A percentile compares a stretch with the other conserved stretches of the same genome.
Evolutionary conservation across 2,797 vertebrate species (phyloP).

Genomic region (Myotis vivesi): DNA sequence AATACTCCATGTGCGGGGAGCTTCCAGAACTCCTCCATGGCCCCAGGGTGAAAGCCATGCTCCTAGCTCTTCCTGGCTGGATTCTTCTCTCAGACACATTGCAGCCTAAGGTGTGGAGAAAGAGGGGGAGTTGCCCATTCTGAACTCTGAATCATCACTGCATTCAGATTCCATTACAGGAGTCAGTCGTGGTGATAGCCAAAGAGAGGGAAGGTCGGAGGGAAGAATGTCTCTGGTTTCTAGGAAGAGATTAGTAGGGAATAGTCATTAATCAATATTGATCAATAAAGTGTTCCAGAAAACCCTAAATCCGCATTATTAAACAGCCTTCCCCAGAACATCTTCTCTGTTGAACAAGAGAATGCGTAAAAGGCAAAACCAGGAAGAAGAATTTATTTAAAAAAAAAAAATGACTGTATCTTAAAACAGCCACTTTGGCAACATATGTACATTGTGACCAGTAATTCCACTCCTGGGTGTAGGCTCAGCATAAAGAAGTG

Average conservation of each 20-base stretch:
- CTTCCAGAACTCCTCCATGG: neutral
- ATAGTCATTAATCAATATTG: constrained; percentile 31
- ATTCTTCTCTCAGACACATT: neutral
- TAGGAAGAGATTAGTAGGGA: neutral
- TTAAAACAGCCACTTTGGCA: neutral
- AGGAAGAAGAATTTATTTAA: neutral
- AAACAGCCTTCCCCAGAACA: neutral
- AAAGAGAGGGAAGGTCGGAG: neutral
- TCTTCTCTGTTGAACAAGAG: neutral
- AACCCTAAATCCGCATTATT: constrained; percentile 29
- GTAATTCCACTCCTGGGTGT: neutral
- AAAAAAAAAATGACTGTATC: neutral
- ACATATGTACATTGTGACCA: neutral
- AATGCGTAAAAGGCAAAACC: neutral
- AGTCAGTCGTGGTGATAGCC: neutral
- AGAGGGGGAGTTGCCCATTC: neutral
- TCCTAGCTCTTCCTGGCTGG: neutral
- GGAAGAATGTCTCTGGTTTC: neutral
- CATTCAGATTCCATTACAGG: neutral
- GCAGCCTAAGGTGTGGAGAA: neutral
- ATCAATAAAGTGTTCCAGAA: neutral
- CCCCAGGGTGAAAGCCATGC: neutral
- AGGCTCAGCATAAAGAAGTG: neutral
- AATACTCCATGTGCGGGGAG: no score
- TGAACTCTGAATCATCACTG: neutral